A percentile compares a stretch with the other conserved stretches of the same genome.
Evolutionary conservation across 2,888 invertebrate genomes (phyloP).

Genomic region (Limnephilus auricula): DNA sequence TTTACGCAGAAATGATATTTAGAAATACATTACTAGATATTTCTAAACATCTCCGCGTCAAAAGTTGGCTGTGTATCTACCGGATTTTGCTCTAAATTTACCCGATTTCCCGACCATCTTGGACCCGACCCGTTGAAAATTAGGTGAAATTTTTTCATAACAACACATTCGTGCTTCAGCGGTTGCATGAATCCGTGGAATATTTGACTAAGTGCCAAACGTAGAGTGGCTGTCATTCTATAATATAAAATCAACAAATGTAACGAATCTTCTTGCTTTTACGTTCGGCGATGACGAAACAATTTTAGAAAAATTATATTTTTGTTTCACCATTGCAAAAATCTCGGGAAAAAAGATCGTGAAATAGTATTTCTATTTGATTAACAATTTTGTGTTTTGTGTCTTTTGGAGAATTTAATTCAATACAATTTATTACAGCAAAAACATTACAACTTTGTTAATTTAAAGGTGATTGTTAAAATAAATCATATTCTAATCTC

Average conservation of each 20-base stretch:
- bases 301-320: background rate
- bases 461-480: too few species aligned
- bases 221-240: conserved; percentile 2
- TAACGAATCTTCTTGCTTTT: background rate
- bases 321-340: background rate
- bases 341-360: background rate
- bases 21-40: background rate
- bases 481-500: too few species aligned
- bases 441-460: too few species aligned
- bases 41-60: background rate
- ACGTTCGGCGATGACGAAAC: background rate
- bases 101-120: background rate
- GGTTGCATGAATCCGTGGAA: background rate
- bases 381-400: too few species aligned
- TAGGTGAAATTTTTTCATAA: background rate
- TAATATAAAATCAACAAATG: background rate
- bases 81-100: background rate
- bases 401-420: too few species aligned
- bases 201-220: background rate
- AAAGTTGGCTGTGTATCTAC: background rate
- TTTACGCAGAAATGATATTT: too few species aligned
- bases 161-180: background rate
- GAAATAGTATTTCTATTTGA: too few species aligned
- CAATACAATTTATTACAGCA: too few species aligned
- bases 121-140: background rate